Percentiles rank a stretch among this genome's conserved stretches.
These are phyloP conservation scores for Amiota mariae DNA, from an alignment of 2,888 invertebrate species.

Conservation along the genomic window DNA sequence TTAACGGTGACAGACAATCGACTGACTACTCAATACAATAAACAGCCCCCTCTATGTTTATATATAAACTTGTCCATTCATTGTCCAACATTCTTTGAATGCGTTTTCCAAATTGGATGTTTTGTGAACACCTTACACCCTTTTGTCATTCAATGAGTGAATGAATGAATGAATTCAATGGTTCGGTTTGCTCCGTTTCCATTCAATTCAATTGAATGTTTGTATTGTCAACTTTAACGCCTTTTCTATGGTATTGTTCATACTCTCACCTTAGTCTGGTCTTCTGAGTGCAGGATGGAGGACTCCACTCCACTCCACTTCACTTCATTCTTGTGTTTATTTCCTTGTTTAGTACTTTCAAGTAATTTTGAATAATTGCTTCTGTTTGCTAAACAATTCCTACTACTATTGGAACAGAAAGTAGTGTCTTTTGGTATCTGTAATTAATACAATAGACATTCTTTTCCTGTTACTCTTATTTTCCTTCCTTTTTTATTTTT, in stretches of 20 bases:
- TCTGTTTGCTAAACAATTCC: slow-evolving; percentile 60
- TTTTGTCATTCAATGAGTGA: not conserved
- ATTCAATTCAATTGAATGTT: not conserved
- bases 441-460: not conserved
- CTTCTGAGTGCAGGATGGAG: too few relatives aligned
- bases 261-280: not conserved
- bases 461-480: not conserved
- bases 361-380: slow-evolving; percentile 29
- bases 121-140: not conserved
- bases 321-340: not conserved
- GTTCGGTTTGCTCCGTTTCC: not conserved
- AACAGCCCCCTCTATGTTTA: not conserved
- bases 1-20: slow-evolving; percentile 19
- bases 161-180: not conserved
- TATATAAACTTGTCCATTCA: not conserved
- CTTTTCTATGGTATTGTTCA: not conserved
- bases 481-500: not conserved
- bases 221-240: not conserved
- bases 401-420: slow-evolving; percentile 61
- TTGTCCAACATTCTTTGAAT: not conserved
- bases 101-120: not conserved
- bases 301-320: too few relatives aligned
- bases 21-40: not conserved
- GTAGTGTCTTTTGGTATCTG: slow-evolving; percentile 56
- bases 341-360: slow-evolving; percentile 7